A percentile compares a stretch with the other conserved stretches of the same genome.
phyloP scores from a whole-genome alignment of 1,140 invertebrate genomes.

The Fopius arisanus region DNA sequence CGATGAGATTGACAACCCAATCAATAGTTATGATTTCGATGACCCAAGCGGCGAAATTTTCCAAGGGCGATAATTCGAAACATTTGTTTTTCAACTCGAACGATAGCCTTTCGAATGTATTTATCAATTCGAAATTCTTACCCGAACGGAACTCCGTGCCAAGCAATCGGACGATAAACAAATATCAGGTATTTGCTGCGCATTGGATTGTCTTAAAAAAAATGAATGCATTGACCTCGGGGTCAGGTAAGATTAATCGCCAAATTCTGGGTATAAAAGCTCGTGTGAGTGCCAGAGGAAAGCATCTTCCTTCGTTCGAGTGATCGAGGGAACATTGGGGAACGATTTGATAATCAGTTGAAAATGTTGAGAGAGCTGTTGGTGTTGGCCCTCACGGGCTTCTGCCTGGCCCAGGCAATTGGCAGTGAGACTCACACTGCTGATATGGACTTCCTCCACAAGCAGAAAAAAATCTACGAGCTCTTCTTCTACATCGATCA shows the following conservation, averaged over 20 bases:
- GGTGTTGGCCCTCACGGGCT: conserved; percentile 45
- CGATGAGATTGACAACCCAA: no score
- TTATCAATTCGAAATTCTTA: no score
- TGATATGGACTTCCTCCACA: conserved; percentile 65
- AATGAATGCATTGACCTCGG: neutral
- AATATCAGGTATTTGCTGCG: neutral
- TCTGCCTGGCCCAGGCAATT: conserved; percentile 46
- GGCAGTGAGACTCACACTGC: conserved; percentile 45
- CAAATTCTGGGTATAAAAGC: conserved; percentile 48
- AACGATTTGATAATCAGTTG: conserved; percentile 25
- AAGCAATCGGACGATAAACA: no score
- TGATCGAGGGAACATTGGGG: conserved; percentile 37
- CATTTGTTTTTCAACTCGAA: no score
- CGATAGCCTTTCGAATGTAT: no score
- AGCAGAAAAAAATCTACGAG: conserved; percentile 71
- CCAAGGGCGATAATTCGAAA: no score
- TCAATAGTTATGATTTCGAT: no score
- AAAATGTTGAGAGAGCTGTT: conserved; percentile 46
- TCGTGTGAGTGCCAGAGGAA: conserved; percentile 12
- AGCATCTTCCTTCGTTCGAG: conserved; percentile 42
- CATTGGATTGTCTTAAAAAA: conserved; percentile 14
- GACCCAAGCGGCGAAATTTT: no score
- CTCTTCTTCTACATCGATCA: conserved; percentile 70
- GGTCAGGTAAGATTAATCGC: conserved; percentile 42
- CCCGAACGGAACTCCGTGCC: no score